These are phyloP conservation scores for Orientallactaga bullata DNA, from an alignment of 2,113 vertebrate species.

Conservation along the genomic window DNA sequence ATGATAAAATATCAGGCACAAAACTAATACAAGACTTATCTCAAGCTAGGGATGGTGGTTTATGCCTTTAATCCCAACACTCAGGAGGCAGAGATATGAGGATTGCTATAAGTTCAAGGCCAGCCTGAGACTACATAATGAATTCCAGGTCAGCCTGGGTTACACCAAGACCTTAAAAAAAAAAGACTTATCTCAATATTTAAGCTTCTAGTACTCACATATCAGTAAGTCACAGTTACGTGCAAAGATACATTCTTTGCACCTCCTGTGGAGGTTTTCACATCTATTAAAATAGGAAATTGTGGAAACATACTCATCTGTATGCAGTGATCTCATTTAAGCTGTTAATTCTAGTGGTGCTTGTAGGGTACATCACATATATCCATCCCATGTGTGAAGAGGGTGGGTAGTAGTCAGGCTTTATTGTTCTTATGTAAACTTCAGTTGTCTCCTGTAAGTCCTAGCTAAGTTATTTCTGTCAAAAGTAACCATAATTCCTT, in stretches of 20 bases:
- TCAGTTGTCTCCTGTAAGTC: background rate
- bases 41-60: too few relatives aligned
- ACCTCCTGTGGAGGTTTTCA: background rate
- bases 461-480: background rate
- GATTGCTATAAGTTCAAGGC: too few relatives aligned
- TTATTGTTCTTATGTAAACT: background rate
- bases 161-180: too few relatives aligned
- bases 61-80: too few relatives aligned
- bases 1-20: conserved; percentile 25
- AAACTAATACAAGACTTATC: background rate
- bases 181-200: background rate
- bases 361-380: background rate
- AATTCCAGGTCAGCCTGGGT: too few relatives aligned
- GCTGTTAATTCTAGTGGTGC: conserved; percentile 4
- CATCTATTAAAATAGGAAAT: background rate
- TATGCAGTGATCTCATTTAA: background rate
- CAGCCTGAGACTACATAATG: too few relatives aligned
- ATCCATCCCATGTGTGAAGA: background rate
- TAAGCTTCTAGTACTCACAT: background rate
- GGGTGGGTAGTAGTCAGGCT: background rate
- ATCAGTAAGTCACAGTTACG: background rate
- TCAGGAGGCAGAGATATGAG: too few relatives aligned
- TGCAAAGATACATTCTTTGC: background rate
- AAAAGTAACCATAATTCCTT: conserved; percentile 22
- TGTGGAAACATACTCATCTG: background rate